phyloP scores from a whole-genome alignment of 2,797 vertebrate genomes.

The Pangasius djambal region DNA sequence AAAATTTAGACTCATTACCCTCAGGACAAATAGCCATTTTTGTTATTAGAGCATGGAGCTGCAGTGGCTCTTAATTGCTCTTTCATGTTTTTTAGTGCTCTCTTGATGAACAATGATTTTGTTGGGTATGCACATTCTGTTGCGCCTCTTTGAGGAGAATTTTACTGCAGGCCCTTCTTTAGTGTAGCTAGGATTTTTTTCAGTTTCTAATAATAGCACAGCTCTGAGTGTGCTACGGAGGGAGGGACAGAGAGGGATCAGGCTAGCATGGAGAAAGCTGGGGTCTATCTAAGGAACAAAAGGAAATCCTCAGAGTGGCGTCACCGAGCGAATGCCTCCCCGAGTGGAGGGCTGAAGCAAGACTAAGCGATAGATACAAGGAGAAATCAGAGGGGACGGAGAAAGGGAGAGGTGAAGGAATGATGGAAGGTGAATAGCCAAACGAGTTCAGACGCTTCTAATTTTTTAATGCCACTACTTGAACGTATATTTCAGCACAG shows the following conservation, averaged over 20 bases:
- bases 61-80: constrained; percentile 11
- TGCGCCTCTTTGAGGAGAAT: constrained; percentile 22
- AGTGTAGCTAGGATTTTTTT: constrained; percentile 42
- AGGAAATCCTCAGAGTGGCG: constrained; percentile 76
- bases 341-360: constrained; percentile 40
- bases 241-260: constrained; percentile 13
- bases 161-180: constrained; percentile 44
- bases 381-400: constrained; percentile 5
- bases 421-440: constrained; percentile 25
- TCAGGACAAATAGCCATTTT: constrained; percentile 17
- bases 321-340: constrained; percentile 57
- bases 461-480: constrained; percentile 11
- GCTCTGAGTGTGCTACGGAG: constrained; percentile 16
- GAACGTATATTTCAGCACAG: background rate
- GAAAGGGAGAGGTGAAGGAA: constrained; percentile 16
- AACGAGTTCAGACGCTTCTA: background rate
- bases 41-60: constrained; percentile 6
- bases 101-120: constrained; percentile 18
- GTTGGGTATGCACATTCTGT: background rate
- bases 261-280: constrained; percentile 46
- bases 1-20: constrained; percentile 15
- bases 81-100: constrained; percentile 27
- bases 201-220: constrained; percentile 53
- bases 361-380: constrained; percentile 20
- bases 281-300: constrained; percentile 52